Conservation (phyloP, 2,113 vertebrate species). For the Podiceps cristatus region DNA sequence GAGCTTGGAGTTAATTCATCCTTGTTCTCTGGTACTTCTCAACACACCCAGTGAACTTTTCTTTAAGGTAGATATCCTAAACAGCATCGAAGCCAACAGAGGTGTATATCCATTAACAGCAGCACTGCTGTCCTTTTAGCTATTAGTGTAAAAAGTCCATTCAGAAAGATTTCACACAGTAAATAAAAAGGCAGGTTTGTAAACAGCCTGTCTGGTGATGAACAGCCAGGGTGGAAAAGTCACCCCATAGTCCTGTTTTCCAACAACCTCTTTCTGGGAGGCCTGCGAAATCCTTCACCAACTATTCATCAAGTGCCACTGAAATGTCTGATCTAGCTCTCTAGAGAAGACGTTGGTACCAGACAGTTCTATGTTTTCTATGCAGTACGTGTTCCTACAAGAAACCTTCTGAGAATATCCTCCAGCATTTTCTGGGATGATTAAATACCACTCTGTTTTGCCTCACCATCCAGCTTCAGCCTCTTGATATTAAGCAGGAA, state of each 20-base stretch:
- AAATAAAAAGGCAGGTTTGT: constrained; percentile 2
- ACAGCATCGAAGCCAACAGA: neutral
- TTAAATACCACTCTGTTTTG: neutral
- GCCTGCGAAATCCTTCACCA: neutral
- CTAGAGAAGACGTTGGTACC: neutral
- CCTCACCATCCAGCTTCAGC: neutral
- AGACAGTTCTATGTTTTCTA: constrained; percentile 21
- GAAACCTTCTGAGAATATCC: constrained; percentile 35
- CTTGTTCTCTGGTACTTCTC: neutral
- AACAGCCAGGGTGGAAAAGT: constrained; percentile 23
- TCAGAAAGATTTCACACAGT: neutral
- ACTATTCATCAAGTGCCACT: constrained; percentile 33
- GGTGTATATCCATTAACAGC: neutral
- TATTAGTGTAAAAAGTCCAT: neutral
- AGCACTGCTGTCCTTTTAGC: neutral
- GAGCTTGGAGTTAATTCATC: neutral
- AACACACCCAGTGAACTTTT: neutral
- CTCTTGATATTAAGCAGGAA: neutral
- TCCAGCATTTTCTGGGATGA: constrained; percentile 7
- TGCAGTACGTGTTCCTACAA: neutral
- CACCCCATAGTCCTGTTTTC: neutral
- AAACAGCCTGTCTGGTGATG: constrained; percentile 23
- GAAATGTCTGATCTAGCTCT: constrained; percentile 1
- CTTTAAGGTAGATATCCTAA: neutral
- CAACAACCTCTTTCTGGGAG: constrained; percentile 5